phyloP scores from a whole-genome alignment of 2,888 invertebrate species.

The Ceratothoa steindachneri region DNA sequence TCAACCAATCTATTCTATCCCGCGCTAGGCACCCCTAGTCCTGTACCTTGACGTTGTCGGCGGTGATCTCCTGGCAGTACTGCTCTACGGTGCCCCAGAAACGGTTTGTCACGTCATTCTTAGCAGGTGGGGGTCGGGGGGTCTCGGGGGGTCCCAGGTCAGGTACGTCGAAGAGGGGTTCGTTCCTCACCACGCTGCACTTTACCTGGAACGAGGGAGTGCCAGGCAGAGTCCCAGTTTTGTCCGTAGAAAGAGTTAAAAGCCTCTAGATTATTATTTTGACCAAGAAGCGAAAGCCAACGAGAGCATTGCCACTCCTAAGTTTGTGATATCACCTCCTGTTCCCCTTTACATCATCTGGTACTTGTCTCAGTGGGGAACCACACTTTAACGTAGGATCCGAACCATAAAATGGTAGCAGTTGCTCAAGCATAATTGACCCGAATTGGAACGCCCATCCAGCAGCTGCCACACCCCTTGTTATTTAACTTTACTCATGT shows the following conservation, averaged over 20 bases:
- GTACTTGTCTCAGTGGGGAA: too few relatives aligned
- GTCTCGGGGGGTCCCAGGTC: slow-evolving; percentile 55
- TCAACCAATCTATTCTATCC: too few relatives aligned
- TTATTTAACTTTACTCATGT: too few relatives aligned
- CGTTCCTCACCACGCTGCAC: slow-evolving; percentile 40
- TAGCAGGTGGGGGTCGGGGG: slow-evolving; percentile 68
- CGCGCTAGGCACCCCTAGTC: too few relatives aligned
- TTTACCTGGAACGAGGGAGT: slow-evolving; percentile 44
- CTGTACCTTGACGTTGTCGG: slow-evolving; percentile 78
- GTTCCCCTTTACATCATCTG: background rate
- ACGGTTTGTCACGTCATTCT: slow-evolving; percentile 88
- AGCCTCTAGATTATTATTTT: too few relatives aligned
- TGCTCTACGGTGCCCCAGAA: slow-evolving; percentile 94
- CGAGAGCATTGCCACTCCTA: too few relatives aligned
- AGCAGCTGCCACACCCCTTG: too few relatives aligned
- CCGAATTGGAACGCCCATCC: too few relatives aligned
- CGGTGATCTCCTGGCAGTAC: slow-evolving; percentile 80
- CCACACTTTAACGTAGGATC: too few relatives aligned
- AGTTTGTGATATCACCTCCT: background rate
- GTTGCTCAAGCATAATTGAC: too few relatives aligned
- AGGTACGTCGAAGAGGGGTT: slow-evolving; percentile 43
- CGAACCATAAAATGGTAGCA: too few relatives aligned
- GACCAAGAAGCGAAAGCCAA: too few relatives aligned
- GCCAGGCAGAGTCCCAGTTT: background rate
- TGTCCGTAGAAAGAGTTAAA: background rate